phyloP scores from a whole-genome alignment of 2,797 vertebrate genomes.

The Sparidentex hasta region DNA sequence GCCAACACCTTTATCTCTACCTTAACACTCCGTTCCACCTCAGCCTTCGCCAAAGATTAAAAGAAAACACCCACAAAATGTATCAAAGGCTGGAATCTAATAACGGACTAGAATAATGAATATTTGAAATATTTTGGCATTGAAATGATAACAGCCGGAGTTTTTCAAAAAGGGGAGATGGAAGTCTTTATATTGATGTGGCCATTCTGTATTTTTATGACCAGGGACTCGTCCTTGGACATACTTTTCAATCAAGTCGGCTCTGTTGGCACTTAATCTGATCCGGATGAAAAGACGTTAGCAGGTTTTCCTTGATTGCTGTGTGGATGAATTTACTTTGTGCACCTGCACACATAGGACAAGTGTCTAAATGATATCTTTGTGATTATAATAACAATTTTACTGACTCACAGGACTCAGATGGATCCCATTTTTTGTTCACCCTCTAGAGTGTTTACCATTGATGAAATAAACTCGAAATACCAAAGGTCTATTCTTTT shows the following conservation, averaged over 20 bases:
- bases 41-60: conserved; percentile 67
- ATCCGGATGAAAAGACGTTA: conserved; percentile 46
- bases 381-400: not conserved
- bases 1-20: conserved; percentile 69
- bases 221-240: conserved; percentile 79
- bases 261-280: conserved; percentile 26
- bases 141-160: conserved; percentile 71
- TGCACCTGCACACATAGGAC: conserved; percentile 6
- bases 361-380: conserved; percentile 15
- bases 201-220: conserved; percentile 60
- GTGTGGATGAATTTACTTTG: conserved; percentile 25
- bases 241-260: conserved; percentile 66
- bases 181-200: conserved; percentile 66
- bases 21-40: conserved; percentile 66
- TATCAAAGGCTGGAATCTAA: conserved; percentile 69
- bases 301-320: conserved; percentile 28
- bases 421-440: not conserved
- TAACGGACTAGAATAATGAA: conserved; percentile 56
- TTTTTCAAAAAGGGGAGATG: conserved; percentile 46
- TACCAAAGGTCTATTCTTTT: not conserved
- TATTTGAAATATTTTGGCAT: conserved; percentile 73
- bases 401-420: not conserved
- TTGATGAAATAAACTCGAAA: conserved; percentile 7
- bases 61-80: conserved; percentile 68
- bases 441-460: not conserved